Evolutionary conservation across 2,113 vertebrate species (phyloP), one percentile per base, ranked within the genome.

Genomic region (Epinephelus cyanopodus): DNA sequence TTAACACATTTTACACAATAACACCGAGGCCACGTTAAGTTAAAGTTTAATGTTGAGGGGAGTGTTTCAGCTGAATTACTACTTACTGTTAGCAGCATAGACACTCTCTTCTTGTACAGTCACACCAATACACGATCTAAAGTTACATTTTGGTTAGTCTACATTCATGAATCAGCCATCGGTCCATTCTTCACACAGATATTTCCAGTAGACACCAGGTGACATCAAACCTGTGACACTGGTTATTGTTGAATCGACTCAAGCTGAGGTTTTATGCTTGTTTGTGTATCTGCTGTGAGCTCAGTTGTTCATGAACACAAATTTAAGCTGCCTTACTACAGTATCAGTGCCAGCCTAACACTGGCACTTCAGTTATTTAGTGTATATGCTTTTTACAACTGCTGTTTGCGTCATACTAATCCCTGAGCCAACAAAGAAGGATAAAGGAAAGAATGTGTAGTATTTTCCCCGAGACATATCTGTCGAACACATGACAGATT

Each of bases 391-490:
- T 18, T 75, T 56, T 5, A 27, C 13, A 60, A 57, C 66, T 23
- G 60, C 64, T 81, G 11, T 77, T 79, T 87, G 17, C 48, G 1
- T 73, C 65, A 74, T 25, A 42, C 74, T 66, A 77, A 87, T 90
- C 66, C 54, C 37, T 68, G 2, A 37, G 18, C 25, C 25, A 39
- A 42, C 53, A 60, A 29, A 27, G 75, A 82, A 64, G 85, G 79
- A 85, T 76, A 60, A 65, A 39, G 12, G 45, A 25, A 80, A 37
- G 79, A 86, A 91, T 79, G 84, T 78, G 60, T 71, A 53, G 19
- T 45, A 68, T 81, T 68, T 47, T 63, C 11, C 4, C 23, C 29
- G 61, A 68, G 21, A 53, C 13, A 27, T 48, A 15, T 18, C 17
- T 6, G 6, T 52, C 6, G 14, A 53, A 53, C 33, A 53, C 23